Evolutionary conservation across 2,113 vertebrate species (phyloP).

Genomic region (Brienomyrus brachyistius): DNA sequence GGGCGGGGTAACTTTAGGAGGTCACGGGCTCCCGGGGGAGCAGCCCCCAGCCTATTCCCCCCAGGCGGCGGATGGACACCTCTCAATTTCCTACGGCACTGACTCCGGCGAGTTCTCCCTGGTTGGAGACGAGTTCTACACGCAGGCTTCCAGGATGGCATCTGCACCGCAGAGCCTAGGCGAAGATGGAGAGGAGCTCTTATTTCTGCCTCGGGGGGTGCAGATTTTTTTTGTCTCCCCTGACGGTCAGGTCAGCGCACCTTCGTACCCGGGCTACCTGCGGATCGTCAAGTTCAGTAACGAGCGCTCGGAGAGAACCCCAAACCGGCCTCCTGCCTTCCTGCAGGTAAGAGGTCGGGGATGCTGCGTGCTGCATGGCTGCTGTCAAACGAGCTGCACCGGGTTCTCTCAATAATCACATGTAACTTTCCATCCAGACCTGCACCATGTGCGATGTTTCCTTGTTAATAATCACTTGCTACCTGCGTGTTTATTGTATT

Average conservation of each 20-base stretch:
- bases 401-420: neutral
- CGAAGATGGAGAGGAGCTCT: slow-evolving; percentile 82
- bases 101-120: slow-evolving; percentile 79
- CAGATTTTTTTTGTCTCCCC: slow-evolving; percentile 95
- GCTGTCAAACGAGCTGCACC: too few species aligned
- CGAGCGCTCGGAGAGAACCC: slow-evolving; percentile 54
- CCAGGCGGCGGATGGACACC: slow-evolving; percentile 80
- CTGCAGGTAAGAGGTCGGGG: slow-evolving; percentile 73
- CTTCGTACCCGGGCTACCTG: slow-evolving; percentile 91
- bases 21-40: slow-evolving; percentile 44
- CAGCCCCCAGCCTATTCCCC: slow-evolving; percentile 86
- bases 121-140: slow-evolving; percentile 80
- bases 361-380: neutral
- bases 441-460: slow-evolving; percentile 3
- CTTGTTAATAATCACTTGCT: neutral
- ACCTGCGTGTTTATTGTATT: neutral
- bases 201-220: slow-evolving; percentile 85
- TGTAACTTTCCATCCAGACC: neutral
- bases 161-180: slow-evolving; percentile 72
- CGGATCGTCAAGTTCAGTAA: slow-evolving; percentile 85
- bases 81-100: slow-evolving; percentile 85
- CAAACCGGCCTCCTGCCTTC: slow-evolving; percentile 77
- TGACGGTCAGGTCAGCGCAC: slow-evolving; percentile 88
- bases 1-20: slow-evolving; percentile 27
- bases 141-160: slow-evolving; percentile 55